phyloP scores from a whole-genome alignment of 2,888 invertebrate species.

The Epirrita christyi region DNA sequence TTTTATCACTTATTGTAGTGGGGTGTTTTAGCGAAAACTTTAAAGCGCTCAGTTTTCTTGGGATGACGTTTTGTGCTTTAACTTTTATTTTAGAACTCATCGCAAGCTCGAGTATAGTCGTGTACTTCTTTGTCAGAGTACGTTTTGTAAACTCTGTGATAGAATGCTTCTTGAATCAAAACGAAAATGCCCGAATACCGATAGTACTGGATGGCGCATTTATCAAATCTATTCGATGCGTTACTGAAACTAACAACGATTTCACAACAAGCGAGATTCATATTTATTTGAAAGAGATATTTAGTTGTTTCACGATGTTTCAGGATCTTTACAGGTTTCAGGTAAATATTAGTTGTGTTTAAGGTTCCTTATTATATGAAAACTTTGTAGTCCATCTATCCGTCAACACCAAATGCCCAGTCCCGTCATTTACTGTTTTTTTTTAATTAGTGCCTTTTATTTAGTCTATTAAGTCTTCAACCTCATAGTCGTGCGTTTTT shows the following conservation, averaged over 20 bases:
- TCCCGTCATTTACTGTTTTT: no score
- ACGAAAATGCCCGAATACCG: conserved; percentile 32
- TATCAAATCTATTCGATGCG: neutral
- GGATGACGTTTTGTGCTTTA: conserved; percentile 42
- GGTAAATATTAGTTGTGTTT: conserved; percentile 35
- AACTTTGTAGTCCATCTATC: no score
- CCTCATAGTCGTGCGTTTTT: no score
- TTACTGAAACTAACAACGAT: conserved; percentile 46
- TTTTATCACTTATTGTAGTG: conserved; percentile 29
- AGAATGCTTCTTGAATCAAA: conserved; percentile 49
- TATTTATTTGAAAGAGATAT: conserved; percentile 49
- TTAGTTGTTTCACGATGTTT: conserved; percentile 47
- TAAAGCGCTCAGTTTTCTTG: conserved; percentile 31
- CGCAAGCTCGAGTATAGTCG: conserved; percentile 51
- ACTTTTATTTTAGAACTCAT: conserved; percentile 53
- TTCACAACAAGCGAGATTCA: conserved; percentile 50
- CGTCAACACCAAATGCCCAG: no score
- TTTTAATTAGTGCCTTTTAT: no score
- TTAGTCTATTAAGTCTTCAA: no score
- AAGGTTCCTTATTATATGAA: no score
- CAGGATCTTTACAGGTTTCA: conserved; percentile 51
- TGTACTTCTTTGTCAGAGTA: conserved; percentile 54
- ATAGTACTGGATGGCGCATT: conserved; percentile 22
- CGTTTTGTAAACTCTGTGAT: conserved; percentile 60
- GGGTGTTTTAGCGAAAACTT: conserved; percentile 22